Base-by-base conservation (phyloP, 2,888 invertebrate genomes). In the Spisula subtruncata region DNA sequence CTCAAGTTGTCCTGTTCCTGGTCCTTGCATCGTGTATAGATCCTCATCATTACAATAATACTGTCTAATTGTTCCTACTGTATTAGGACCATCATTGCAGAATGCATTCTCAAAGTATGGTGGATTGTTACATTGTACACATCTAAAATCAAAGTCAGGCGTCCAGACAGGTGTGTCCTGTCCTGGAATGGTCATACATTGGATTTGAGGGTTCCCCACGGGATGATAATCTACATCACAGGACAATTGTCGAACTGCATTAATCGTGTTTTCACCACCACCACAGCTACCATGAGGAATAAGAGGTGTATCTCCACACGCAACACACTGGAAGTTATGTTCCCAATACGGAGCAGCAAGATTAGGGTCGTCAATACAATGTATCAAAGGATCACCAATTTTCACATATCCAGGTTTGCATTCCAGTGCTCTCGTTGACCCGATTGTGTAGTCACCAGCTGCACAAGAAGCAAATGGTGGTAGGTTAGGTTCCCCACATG, bases 81-180 rank as follows among this genome's bases (percentile, higher is more conserved):
- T n/a, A 35, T 85, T 87, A 5, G 91, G 87, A 20, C 91, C 92
- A 5, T 89, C 75, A 16, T 81, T 80, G 2, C 81, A 66, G 81
- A 87, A 92, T 14, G 92, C 92, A 54, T 91, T 88, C 18, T 85
- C 35, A 32, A 92, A 87, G 8, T 48, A 48, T 2, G 92, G 91
- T 4, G 88, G 85, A 20, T 75, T 71, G 0, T 90, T 91, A 75
- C 92, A 92, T 51, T 88, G 90, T 90, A 25, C 85, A 91, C 91
- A 89, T 32, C n/a, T 18, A 85, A 91, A 92, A 32, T 54, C 16
- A 20, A 90, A 84, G 5, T 32, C 32, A 6, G 90, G 89, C 14
- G 16, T 75, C 75, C 75, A 75, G 12, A 75, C 75, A 0, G 75
- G 75, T 14, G 32, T 75, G 4, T 75, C 75, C 10, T 88, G 88